phyloP scores from a whole-genome alignment of 30 jellyfish, hydroid and myxozoan species.

The Catostylus mosaicus region DNA sequence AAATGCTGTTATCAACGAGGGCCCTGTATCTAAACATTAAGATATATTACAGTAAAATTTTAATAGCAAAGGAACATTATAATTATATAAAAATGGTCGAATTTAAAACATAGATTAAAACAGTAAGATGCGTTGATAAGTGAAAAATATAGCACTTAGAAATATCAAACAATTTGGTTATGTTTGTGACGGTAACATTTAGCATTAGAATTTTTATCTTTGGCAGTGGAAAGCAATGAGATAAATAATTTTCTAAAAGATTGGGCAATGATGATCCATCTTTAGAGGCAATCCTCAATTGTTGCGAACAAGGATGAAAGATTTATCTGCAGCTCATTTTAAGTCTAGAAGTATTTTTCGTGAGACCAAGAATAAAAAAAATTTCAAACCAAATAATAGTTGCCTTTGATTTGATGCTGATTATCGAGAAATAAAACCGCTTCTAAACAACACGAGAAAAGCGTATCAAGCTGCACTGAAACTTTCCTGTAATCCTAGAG shows the following conservation, averaged over 20 bases:
- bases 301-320: constrained; percentile 7
- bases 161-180: too few relatives aligned
- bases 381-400: background rate
- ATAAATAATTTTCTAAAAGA: constrained; percentile 14
- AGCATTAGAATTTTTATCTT: background rate
- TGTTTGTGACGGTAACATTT: too few relatives aligned
- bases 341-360: background rate
- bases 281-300: background rate
- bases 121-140: too few relatives aligned
- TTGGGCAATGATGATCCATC: constrained; percentile 10
- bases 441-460: constrained; percentile 14
- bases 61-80: too few relatives aligned
- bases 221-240: constrained; percentile 3
- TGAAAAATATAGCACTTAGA: too few relatives aligned
- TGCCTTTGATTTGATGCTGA: constrained; percentile 25
- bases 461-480: constrained; percentile 20
- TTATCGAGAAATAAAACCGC: constrained; percentile 7
- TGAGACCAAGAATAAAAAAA: background rate
- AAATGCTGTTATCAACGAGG: too few relatives aligned
- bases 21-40: too few relatives aligned
- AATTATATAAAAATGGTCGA: too few relatives aligned
- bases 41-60: too few relatives aligned
- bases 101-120: too few relatives aligned
- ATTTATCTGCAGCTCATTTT: constrained; percentile 14
- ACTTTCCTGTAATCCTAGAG: constrained; percentile 2